Evolutionary conservation across 2,888 invertebrate genomes (phyloP), one percentile per base, ranked within the genome.

Genomic region (Auanema freiburgensis): DNA sequence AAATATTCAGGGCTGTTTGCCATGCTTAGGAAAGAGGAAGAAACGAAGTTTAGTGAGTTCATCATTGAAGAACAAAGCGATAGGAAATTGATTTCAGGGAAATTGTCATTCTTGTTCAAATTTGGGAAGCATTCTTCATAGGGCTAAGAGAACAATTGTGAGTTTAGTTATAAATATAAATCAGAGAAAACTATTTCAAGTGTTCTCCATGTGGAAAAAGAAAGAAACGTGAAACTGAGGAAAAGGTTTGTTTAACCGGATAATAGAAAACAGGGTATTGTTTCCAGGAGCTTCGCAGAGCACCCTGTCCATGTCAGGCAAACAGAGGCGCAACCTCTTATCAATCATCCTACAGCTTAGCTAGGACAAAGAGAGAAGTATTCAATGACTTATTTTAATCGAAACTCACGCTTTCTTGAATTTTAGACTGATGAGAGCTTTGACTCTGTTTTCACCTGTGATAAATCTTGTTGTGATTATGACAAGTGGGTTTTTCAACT

Each of bases 11-110:
- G 46, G 46, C 3, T 60, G 60, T 46, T 33, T 60, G 1, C 60
- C 54, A 1, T 60, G 60, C 53, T 16, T 54, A 1, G 33, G 33
- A 11, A 55, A 55, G 8, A 21, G 60, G 10, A 60, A 60, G 40
- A 60, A 60, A 46, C n/a, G 60, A 23, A 46, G 46, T 46, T 46
- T 46, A 10, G 46, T 46, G 21, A 46, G 46, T 46, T 46, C 5
- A 46, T 5, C 46, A 5, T 18, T 18, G 21, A 46, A 46, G 10
- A 46, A 5, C 10, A 5, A 46, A 46, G 3, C 4, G 10, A 10
- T 46, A 46, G 16, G 46, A 46, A 18, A 5, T 3, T 46, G 10
- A 5, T 16, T 46, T 46, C 21, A 46, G 46, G 46, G 46, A 3
- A 46, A 46, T 10, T 46, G 46, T 46, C 46, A 46, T 46, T 46